Base-by-base conservation (phyloP, 2,888 invertebrate species). In the Dasypogon diadema region DNA sequence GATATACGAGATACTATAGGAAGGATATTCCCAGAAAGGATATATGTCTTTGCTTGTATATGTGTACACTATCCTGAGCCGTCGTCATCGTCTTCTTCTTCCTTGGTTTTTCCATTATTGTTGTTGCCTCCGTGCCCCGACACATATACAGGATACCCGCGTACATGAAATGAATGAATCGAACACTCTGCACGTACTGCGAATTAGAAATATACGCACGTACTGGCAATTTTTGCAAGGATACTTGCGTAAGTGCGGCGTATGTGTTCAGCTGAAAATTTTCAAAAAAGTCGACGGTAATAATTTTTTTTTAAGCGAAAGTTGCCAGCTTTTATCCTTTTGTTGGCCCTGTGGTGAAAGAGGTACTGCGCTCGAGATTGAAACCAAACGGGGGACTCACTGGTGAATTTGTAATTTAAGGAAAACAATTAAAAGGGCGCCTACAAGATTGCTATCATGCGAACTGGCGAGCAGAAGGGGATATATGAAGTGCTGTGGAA, bases 151-250 rank as follows among this genome's bases (percentile, higher is more conserved):
- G 14, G 42, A 42, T 42, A 26, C 54, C 14, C 48, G 18, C 54
- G 54, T 51, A 70, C 54, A 70, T 70, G 54, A 54, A 30, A 34
- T 54, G 70, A 70, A 70, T 70, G 70, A 54, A 70, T 54, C 70
- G 54, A 54, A 54, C 34, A 48, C 30, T 22, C 2, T 37, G 46
- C 56, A 75, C 68, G 75, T 56, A 54, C 21, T 26, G 56, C 34
- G 68, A 75, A 75, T 75, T 75, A 75, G 68, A 75, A 75, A 63
- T 75, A 75, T 68, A 70, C 56, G 70, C 68, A 75, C 75, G 75
- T 75, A 75, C 55, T 30, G 55, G 75, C 75, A 75, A 75, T 75
- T 75, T 75, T 75, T 75, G 75, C 54, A 46, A 68, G 70, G 70
- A 54, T 58, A 75, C 75, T 63, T 75, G 75, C 63, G 63, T 63